Conservation (phyloP, 2,113 vertebrate genomes). For the Aphyosemion australe region DNA sequence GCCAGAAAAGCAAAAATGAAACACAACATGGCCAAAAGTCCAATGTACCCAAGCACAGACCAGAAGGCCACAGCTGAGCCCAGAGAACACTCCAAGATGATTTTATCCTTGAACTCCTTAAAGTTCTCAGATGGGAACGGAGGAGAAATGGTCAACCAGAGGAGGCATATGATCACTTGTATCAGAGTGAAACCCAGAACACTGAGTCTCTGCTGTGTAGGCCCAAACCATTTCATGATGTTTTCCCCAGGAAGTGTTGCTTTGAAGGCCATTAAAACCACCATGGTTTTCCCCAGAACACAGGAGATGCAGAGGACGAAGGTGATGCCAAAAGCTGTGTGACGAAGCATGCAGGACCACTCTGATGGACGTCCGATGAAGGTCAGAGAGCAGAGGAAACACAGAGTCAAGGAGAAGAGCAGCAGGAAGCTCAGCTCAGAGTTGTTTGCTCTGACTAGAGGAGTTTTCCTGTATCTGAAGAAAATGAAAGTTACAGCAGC, state of each 20-base stretch:
- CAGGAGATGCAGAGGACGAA: slow-evolving; percentile 8
- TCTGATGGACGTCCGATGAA: slow-evolving; percentile 72
- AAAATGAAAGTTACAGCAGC: not conserved
- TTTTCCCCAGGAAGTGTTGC: not conserved
- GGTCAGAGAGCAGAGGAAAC: slow-evolving; percentile 74
- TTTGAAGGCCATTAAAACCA: slow-evolving; percentile 16
- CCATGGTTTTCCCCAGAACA: slow-evolving; percentile 26
- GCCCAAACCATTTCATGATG: slow-evolving; percentile 17
- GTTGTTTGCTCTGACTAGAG: slow-evolving; percentile 71
- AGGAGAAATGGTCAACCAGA: slow-evolving; percentile 65
- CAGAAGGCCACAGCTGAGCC: slow-evolving; percentile 53
- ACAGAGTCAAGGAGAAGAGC: slow-evolving; percentile 70
- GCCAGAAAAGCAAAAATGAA: slow-evolving; percentile 8
- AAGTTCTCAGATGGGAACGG: slow-evolving; percentile 58
- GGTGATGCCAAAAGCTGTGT: slow-evolving; percentile 44
- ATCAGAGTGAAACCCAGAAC: slow-evolving; percentile 10
- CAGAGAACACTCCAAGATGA: slow-evolving; percentile 70
- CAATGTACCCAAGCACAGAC: slow-evolving; percentile 9
- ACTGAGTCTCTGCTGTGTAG: slow-evolving; percentile 17
- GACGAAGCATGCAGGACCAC: slow-evolving; percentile 75
- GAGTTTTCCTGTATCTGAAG: slow-evolving; percentile 42
- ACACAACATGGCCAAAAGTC: slow-evolving; percentile 5
- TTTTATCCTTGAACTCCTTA: slow-evolving; percentile 61
- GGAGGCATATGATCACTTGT: slow-evolving; percentile 10
- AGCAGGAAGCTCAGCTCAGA: slow-evolving; percentile 73